A percentile compares a stretch with the other conserved stretches of the same genome.
Evolutionary conservation across 2,888 invertebrate genomes (phyloP).

Genomic region (Rhynchonema sp.): DNA sequence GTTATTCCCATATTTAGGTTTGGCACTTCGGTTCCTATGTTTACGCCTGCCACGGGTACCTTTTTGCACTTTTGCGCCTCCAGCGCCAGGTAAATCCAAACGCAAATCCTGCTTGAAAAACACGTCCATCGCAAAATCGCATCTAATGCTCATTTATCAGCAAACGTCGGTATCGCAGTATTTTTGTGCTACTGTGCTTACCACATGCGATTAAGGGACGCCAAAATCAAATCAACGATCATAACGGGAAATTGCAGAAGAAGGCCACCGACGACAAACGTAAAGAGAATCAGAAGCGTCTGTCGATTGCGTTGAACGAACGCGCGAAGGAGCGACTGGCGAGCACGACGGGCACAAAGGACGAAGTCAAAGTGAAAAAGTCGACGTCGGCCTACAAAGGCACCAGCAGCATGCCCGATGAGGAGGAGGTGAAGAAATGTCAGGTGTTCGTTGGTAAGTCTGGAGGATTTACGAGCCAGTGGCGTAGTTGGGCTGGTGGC

Average conservation of each 20-base stretch:
- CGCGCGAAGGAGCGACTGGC: conserved; percentile 77
- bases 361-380: conserved; percentile 63
- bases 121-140: no score
- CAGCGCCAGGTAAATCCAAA: no score
- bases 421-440: conserved; percentile 77
- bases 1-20: no score
- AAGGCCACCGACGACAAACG: conserved; percentile 77
- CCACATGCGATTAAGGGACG: background rate
- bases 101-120: no score
- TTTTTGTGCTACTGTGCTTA: background rate
- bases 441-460: conserved; percentile 68
- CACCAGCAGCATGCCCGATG: conserved; percentile 72
- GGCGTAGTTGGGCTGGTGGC: background rate
- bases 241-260: background rate
- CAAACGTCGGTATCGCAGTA: background rate
- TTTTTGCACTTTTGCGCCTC: no score
- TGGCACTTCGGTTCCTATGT: no score
- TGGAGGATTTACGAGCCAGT: background rate
- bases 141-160: no score
- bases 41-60: no score
- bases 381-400: conserved; percentile 86
- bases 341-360: conserved; percentile 46
- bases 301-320: conserved; percentile 71
- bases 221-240: background rate
- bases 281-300: conserved; percentile 81